Percentiles rank a stretch among this genome's conserved stretches.
Evolutionary conservation across 2,797 vertebrate species (phyloP).

Genomic region (Sebastiscus tertius): DNA sequence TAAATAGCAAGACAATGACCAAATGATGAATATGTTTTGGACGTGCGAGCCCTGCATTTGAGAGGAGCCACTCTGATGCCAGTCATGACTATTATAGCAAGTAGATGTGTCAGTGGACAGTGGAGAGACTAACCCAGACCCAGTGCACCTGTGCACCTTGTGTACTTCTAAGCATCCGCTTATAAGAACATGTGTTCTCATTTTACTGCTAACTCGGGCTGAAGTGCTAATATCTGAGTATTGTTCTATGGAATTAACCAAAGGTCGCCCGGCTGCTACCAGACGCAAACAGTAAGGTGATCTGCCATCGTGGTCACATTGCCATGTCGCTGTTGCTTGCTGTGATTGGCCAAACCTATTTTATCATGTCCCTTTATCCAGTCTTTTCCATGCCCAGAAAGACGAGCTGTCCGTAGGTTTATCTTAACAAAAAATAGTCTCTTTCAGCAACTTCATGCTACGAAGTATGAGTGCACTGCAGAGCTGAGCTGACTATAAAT

Average conservation of each 20-base stretch:
- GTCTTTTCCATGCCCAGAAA: background rate
- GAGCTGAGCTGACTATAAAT: background rate
- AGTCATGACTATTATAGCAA: background rate
- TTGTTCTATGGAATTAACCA: background rate
- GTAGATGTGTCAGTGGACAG: background rate
- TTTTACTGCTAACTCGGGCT: background rate
- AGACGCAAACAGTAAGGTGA: background rate
- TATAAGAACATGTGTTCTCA: background rate
- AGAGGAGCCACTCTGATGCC: background rate
- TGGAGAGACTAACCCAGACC: background rate
- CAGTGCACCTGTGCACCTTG: background rate
- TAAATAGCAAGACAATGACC: background rate
- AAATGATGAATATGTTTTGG: background rate
- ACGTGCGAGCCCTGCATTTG: background rate
- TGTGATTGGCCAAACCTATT: background rate
- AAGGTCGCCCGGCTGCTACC: background rate
- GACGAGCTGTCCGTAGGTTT: conserved; percentile 10
- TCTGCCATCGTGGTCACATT: background rate
- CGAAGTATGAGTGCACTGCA: background rate
- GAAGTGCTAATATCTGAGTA: background rate
- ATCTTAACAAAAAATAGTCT: conserved; percentile 7
- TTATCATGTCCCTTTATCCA: background rate
- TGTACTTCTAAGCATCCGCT: background rate
- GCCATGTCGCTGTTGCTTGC: background rate
- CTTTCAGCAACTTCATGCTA: background rate